Evolutionary conservation across 2,888 invertebrate genomes (phyloP).

Genomic region (Aphidius colemani): DNA sequence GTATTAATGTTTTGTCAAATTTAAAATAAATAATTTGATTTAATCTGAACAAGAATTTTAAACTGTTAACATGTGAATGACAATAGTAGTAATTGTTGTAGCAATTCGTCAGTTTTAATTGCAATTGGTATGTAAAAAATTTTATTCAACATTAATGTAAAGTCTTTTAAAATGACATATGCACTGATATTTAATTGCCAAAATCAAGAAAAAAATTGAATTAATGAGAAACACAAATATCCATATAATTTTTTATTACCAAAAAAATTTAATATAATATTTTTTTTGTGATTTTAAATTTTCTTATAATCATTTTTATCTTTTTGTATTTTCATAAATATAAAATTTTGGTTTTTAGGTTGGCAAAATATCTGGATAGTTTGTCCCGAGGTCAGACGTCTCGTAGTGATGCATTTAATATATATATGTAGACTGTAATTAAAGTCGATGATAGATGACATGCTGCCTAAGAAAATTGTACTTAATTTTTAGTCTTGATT

Average conservation of each 20-base stretch:
- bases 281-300: too few relatives aligned
- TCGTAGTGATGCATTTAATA: neutral
- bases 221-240: too few relatives aligned
- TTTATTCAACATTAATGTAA: slow-evolving; percentile 5
- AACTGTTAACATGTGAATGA: slow-evolving; percentile 35
- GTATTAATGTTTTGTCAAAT: too few relatives aligned
- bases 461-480: slow-evolving; percentile 13
- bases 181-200: slow-evolving; percentile 6
- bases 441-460: slow-evolving; percentile 22
- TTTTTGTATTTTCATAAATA: too few relatives aligned
- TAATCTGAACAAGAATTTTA: slow-evolving; percentile 30
- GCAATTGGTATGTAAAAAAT: slow-evolving; percentile 6
- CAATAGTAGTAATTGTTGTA: slow-evolving; percentile 22
- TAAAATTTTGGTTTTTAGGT: too few relatives aligned
- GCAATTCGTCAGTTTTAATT: slow-evolving; percentile 35
- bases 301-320: too few relatives aligned
- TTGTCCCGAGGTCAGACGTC: neutral
- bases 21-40: neutral
- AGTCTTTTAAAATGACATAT: slow-evolving; percentile 2
- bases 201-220: neutral
- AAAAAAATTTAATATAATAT: too few relatives aligned
- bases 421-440: slow-evolving; percentile 13
- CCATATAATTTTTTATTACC: neutral
- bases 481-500: neutral
- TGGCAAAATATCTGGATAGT: too few relatives aligned